Percentiles rank a stretch among this genome's conserved stretches.
phyloP scores from a whole-genome alignment of 2,888 invertebrate genomes.

The Scaptomyza cyrtandrae region DNA sequence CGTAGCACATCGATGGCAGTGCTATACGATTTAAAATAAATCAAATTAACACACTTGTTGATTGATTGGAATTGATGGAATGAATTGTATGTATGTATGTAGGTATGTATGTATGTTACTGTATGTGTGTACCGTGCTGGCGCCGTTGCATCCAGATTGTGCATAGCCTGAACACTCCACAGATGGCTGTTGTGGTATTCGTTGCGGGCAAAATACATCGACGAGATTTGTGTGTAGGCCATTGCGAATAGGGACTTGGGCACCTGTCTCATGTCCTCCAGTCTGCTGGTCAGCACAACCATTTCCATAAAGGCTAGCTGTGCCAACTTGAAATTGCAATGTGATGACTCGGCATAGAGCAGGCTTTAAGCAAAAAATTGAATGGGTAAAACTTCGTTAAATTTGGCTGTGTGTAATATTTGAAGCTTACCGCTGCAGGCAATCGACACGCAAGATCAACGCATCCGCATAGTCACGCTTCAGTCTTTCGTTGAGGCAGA shows the following conservation, averaged over 20 bases:
- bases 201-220: conserved; percentile 92
- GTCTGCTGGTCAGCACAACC: conserved; percentile 85
- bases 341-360: conserved; percentile 92
- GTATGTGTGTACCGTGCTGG: conserved; percentile 86
- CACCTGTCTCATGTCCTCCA: conserved; percentile 82
- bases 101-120: no score
- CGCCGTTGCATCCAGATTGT: conserved; percentile 87
- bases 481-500: conserved; percentile 89
- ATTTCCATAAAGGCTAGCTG: conserved; percentile 89
- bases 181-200: conserved; percentile 92
- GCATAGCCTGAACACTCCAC: conserved; percentile 92
- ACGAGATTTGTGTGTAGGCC: conserved; percentile 93
- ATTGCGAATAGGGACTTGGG: conserved; percentile 87
- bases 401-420: no score
- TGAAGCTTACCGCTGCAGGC: conserved; percentile 90
- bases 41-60: not conserved
- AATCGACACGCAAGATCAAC: conserved; percentile 90
- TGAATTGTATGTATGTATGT: no score
- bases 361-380: conserved; percentile 86
- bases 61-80: not conserved
- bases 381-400: not conserved
- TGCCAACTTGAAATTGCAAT: conserved; percentile 92
- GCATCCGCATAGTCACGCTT: conserved; percentile 86
- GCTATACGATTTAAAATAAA: conserved; percentile 80
- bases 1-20: conserved; percentile 92